These are phyloP conservation scores for Sorex fumeus DNA, from an alignment of 2,113 vertebrate species.

Conservation along the genomic window DNA sequence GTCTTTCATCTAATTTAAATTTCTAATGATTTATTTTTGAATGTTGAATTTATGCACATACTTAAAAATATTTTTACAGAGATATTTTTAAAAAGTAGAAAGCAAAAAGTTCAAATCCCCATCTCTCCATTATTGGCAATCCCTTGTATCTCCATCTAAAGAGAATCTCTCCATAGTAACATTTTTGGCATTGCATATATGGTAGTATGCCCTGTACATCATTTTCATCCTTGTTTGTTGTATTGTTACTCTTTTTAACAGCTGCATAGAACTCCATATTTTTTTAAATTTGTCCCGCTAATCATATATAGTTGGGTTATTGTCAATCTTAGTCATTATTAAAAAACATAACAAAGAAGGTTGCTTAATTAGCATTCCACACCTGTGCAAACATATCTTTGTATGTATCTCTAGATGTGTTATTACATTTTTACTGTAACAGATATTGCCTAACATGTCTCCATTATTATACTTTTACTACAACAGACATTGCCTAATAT, in stretches of 20 bases:
- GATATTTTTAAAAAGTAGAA: neutral
- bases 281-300: conserved; percentile 50
- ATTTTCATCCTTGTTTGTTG: conserved; percentile 30
- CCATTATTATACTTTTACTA: conserved; percentile 46
- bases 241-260: conserved; percentile 46
- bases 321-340: conserved; percentile 41
- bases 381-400: conserved; percentile 40
- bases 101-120: conserved; percentile 12
- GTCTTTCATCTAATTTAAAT: neutral
- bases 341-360: conserved; percentile 45
- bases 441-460: neutral
- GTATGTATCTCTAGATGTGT: conserved; percentile 34
- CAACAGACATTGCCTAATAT: conserved; percentile 21
- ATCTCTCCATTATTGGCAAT: neutral
- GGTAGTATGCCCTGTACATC: neutral
- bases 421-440: conserved; percentile 56
- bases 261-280: conserved; percentile 15
- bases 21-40: conserved; percentile 32
- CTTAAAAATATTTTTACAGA: neutral
- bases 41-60: neutral
- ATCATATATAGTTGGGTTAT: conserved; percentile 50
- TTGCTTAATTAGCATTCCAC: conserved; percentile 69
- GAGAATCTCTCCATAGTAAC: neutral
- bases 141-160: neutral
- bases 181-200: neutral